Percentiles rank a stretch among this genome's conserved stretches.
phyloP scores from a whole-genome alignment of 2,888 invertebrate genomes.

The Griposia aprilina region DNA sequence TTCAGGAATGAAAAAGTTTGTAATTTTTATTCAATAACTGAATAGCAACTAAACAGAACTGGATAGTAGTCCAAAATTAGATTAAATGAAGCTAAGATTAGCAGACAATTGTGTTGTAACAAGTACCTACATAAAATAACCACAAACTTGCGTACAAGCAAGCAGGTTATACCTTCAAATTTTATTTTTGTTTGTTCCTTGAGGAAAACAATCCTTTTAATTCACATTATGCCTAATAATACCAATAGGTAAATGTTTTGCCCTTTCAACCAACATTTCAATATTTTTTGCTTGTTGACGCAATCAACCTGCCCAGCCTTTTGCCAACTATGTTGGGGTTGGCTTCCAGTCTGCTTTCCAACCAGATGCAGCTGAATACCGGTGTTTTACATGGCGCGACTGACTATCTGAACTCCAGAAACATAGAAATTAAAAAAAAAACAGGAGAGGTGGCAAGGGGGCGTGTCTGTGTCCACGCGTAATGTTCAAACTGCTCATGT shows the following conservation, averaged over 20 bases:
- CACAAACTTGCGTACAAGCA: neutral
- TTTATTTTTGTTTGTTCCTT: constrained; percentile 11
- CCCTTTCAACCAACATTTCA: neutral
- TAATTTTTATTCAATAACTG: neutral
- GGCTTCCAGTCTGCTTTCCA: too few species aligned
- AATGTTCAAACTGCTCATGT: too few species aligned
- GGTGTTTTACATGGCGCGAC: neutral
- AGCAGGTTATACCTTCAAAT: neutral
- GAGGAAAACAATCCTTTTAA: constrained; percentile 27
- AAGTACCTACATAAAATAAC: neutral
- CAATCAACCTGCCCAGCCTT: neutral
- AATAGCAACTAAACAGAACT: neutral
- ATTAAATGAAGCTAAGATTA: neutral
- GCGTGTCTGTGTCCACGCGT: too few species aligned
- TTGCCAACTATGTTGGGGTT: neutral
- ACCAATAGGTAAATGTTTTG: neutral
- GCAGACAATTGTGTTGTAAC: neutral
- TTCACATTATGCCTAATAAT: neutral
- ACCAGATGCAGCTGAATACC: neutral
- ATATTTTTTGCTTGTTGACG: neutral
- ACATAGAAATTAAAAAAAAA: too few species aligned
- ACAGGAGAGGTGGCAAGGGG: too few species aligned
- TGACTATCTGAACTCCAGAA: neutral
- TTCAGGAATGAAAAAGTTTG: neutral
- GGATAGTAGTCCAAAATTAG: neutral